Evolutionary conservation across 2,888 invertebrate genomes (phyloP), one percentile per base, ranked within the genome.

Genomic region (Ophion ellenae): DNA sequence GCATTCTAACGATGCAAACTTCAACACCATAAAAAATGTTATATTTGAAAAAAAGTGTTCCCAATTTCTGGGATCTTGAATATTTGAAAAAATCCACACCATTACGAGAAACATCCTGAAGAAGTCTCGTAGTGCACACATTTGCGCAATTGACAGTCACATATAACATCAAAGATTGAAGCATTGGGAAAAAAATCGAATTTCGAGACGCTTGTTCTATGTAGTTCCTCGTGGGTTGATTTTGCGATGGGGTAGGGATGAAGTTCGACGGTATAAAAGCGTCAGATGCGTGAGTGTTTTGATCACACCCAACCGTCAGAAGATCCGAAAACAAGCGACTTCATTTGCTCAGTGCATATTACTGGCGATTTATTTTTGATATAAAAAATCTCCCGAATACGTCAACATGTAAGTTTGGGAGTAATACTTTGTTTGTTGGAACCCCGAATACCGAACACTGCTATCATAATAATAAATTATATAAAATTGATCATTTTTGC

Each of bases 231-330:
- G 73, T 63, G 28, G 47, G 61, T 69, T 67, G 17, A 47, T 24
- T 45, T 24, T 17, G 11, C 4, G 9, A 45, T n/a, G 32, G 36
- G 64, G 70, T 40, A 70, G 64, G 69, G 81, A 77, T 32, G 71
- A 77, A 79, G 32, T 66, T 82, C 75, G 75, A 66, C 66, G 40
- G 86, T 86, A 86, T 86, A 86, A 86, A 86, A 78, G 75, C 73
- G 53, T 57, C 61, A 6, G 45, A 53, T 45, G 67, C 81, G n/a
- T 59, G 47, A 24, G 40, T 24, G 14, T 59, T 79, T 59, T 70
- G 53, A 66, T 86, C 84, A 86, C 67, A 84, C 81, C 53, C 84
- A 67, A 83, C 45, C 83, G 73, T 69, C 63, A 17, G 59, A 24
- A 28, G 59, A 80, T 45, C 66, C 66, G 24, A 53, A 61, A n/a